Evolutionary conservation across 2,888 invertebrate genomes (phyloP).

Genomic region (Heliconius ismenius): DNA sequence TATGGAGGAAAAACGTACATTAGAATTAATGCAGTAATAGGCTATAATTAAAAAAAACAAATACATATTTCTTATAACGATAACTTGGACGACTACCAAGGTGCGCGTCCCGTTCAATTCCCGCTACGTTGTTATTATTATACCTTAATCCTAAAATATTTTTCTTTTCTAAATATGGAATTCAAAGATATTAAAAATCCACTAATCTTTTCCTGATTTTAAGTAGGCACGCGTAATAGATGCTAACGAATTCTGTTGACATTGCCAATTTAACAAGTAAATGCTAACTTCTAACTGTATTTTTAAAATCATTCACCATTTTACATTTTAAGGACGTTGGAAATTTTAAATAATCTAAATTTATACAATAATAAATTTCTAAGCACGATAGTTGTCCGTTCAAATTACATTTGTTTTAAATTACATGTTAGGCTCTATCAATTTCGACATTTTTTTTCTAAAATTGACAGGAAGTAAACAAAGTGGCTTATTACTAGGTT

Average conservation of each 20-base stretch:
- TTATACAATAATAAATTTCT: background rate
- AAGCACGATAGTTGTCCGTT: background rate
- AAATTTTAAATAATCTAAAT: background rate
- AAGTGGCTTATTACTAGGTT: background rate
- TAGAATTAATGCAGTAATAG: background rate
- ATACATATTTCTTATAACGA: background rate
- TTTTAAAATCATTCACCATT: background rate
- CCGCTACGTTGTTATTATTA: background rate
- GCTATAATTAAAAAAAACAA: background rate
- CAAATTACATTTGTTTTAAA: background rate
- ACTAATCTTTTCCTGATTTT: background rate
- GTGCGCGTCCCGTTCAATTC: too few relatives aligned
- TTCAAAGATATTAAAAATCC: background rate
- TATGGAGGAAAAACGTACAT: background rate
- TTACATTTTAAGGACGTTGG: background rate
- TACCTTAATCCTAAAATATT: too few relatives aligned
- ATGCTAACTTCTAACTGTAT: conserved; percentile 12
- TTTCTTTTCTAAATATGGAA: too few relatives aligned
- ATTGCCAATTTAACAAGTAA: background rate
- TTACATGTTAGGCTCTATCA: background rate
- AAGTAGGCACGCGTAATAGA: background rate
- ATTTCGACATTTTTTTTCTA: background rate
- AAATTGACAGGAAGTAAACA: background rate
- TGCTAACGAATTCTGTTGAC: background rate
- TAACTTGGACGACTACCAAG: too few relatives aligned